Evolutionary conservation across 2,797 vertebrate species (phyloP).

Genomic region (Eurystomus glaucurus): DNA sequence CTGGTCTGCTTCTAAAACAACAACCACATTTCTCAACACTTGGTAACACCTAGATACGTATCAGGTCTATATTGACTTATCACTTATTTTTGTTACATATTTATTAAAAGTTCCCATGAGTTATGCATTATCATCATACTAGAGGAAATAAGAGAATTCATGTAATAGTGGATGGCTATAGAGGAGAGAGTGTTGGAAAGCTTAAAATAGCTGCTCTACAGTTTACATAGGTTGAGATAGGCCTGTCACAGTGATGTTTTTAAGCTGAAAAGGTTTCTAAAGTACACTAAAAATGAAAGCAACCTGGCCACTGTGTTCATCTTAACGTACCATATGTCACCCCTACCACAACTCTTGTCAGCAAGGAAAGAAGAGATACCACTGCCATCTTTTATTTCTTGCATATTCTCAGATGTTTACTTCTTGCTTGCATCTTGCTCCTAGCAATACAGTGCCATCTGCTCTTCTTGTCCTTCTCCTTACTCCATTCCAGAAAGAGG

Average conservation of each 20-base stretch:
- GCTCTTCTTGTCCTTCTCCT: not conserved
- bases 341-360: not conserved
- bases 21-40: not conserved
- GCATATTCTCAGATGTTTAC: not conserved
- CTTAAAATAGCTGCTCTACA: not conserved
- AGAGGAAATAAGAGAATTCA: not conserved
- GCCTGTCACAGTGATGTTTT: not conserved
- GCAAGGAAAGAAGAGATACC: not conserved
- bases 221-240: not conserved
- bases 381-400: not conserved
- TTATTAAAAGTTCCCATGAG: not conserved
- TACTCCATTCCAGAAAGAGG: not conserved
- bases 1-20: constrained; percentile 24
- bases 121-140: not conserved
- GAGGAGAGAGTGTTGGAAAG: not conserved
- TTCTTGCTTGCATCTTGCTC: not conserved
- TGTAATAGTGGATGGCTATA: not conserved
- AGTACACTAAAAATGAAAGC: not conserved
- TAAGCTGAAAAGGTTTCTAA: not conserved
- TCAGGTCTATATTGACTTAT: not conserved
- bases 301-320: not conserved
- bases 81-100: not conserved
- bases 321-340: not conserved
- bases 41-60: not conserved
- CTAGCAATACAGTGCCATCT: not conserved